Conservation (phyloP, 1,140 invertebrate genomes). For the Panulirus ornatus region DNA sequence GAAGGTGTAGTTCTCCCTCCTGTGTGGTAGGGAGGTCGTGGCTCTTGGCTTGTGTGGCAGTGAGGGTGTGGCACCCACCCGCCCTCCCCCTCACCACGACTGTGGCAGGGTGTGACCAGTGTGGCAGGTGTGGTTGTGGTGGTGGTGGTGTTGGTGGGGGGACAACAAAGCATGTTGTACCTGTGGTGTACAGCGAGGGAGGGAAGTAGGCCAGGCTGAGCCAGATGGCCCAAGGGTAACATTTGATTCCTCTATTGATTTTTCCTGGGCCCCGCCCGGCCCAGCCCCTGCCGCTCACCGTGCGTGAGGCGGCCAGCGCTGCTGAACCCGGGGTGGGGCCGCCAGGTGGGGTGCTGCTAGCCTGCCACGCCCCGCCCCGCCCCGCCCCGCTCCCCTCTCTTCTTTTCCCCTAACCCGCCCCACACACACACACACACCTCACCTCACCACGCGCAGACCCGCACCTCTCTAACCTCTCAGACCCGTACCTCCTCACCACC, state of each 20-base stretch:
- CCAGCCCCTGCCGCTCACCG: background rate
- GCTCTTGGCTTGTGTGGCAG: too few relatives aligned
- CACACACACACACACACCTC: too few relatives aligned
- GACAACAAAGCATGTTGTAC: background rate
- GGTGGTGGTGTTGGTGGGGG: too few relatives aligned
- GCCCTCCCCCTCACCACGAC: too few relatives aligned
- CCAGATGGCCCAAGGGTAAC: constrained; percentile 49
- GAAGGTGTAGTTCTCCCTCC: too few relatives aligned
- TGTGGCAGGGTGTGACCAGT: too few relatives aligned
- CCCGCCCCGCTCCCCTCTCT: background rate
- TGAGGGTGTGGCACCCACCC: too few relatives aligned
- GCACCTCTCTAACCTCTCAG: background rate
- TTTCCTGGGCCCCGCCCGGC: constrained; percentile 34
- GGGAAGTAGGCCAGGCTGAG: constrained; percentile 48
- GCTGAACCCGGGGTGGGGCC: constrained; percentile 5
- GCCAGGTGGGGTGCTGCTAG: constrained; percentile 9
- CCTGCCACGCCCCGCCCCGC: background rate
- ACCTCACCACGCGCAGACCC: background rate
- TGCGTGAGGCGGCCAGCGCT: constrained; percentile 2
- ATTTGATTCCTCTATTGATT: constrained; percentile 59
- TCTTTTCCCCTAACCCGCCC: background rate
- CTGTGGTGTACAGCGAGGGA: too few relatives aligned
- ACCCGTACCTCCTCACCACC: background rate
- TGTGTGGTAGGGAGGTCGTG: too few relatives aligned
- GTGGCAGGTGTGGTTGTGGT: background rate